phyloP scores from a whole-genome alignment of 2,888 invertebrate genomes.

The Aphelenchoides bicaudatus region DNA sequence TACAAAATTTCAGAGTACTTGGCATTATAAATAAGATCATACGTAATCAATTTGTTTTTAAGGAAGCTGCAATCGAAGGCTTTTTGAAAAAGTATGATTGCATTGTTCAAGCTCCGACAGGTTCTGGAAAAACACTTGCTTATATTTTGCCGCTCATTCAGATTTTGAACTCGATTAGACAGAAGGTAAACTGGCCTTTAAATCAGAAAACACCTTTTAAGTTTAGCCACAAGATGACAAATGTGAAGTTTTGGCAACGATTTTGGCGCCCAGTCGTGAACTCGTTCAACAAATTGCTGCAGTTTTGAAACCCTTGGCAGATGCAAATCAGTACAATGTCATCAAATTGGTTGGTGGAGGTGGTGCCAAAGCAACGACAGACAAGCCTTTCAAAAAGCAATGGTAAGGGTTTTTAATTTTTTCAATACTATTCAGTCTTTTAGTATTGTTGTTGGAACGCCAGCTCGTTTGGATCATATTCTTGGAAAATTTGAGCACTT shows the following conservation, averaged over 20 bases:
- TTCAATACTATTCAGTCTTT: conserved; percentile 6
- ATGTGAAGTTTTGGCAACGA: conserved; percentile 74
- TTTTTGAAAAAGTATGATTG: conserved; percentile 88
- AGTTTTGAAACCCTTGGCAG: conserved; percentile 51
- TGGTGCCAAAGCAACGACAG: conserved; percentile 37
- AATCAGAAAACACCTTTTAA: conserved; percentile 45
- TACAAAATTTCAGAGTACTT: no score
- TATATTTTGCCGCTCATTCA: conserved; percentile 88
- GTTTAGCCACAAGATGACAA: conserved; percentile 62
- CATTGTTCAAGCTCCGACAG: conserved; percentile 94
- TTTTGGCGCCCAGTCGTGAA: conserved; percentile 93
- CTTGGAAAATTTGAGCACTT: conserved; percentile 36
- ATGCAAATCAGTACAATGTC: conserved; percentile 20
- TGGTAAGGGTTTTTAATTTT: conserved; percentile 31
- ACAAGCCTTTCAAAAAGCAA: conserved; percentile 39
- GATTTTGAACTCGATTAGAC: conserved; percentile 66
- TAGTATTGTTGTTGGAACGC: conserved; percentile 85
- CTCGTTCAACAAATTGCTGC: conserved; percentile 81
- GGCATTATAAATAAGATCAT: conserved; percentile 3
- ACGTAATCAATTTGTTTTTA: not conserved
- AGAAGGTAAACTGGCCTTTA: conserved; percentile 43
- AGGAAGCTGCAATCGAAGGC: conserved; percentile 60
- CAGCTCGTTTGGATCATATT: conserved; percentile 85
- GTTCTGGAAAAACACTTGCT: conserved; percentile 94
- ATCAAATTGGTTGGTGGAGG: conserved; percentile 30